These are phyloP conservation scores for Altica lythri DNA, from an alignment of 2,888 invertebrate genomes.

Conservation along the genomic window DNA sequence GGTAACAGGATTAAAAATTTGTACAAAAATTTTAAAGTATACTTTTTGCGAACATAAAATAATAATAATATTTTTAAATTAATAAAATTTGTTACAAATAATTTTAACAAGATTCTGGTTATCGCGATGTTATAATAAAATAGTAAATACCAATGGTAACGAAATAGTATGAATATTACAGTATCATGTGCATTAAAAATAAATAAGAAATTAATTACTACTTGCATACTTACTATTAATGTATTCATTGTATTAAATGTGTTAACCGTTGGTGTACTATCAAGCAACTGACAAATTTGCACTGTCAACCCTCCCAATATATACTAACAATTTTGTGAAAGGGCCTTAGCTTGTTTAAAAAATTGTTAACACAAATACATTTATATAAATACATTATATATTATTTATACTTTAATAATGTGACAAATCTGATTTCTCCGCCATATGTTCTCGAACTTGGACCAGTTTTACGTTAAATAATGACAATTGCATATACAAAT, in stretches of 20 bases:
- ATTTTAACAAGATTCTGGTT: too few species aligned
- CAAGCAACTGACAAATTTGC: constrained; percentile 25
- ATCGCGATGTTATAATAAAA: too few species aligned
- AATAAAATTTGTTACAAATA: too few species aligned
- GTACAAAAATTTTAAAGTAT: too few species aligned
- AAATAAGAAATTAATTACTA: too few species aligned
- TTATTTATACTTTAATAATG: constrained; percentile 26
- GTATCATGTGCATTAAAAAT: too few species aligned
- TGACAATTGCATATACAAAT: constrained; percentile 8
- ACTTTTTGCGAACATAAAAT: too few species aligned
- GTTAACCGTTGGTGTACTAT: constrained; percentile 32
- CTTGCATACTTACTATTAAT: constrained; percentile 36
- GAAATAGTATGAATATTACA: too few species aligned
- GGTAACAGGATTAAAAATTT: too few species aligned
- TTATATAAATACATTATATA: constrained; percentile 25
- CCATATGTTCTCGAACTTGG: constrained; percentile 27
- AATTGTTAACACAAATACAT: constrained; percentile 29
- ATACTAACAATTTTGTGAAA: constrained; percentile 45
- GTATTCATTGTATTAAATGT: constrained; percentile 35
- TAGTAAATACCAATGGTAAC: too few species aligned
- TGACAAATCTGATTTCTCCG: constrained; percentile 24
- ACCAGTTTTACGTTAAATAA: constrained; percentile 16
- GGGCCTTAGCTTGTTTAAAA: constrained; percentile 31
- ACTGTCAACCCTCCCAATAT: constrained; percentile 35
- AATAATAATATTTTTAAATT: too few species aligned